These are phyloP conservation scores for Trachythela sp. DNA, from an alignment of 64 coral and sea anemone species.

Conservation along the genomic window DNA sequence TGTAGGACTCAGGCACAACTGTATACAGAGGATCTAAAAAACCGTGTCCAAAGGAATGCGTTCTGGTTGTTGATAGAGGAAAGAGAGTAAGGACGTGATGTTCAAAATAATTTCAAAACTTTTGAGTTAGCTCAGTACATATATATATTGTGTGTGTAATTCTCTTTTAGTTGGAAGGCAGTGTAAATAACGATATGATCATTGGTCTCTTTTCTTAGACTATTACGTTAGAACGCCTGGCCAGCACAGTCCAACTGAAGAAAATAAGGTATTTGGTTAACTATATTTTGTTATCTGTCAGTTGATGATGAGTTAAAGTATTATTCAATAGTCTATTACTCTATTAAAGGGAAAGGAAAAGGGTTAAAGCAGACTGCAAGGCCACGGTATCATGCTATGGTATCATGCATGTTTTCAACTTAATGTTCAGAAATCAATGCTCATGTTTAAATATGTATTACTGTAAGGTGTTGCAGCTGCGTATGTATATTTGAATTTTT, in stretches of 20 bases:
- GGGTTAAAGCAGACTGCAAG: too few relatives aligned
- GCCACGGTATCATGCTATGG: too few relatives aligned
- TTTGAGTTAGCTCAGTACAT: not conserved
- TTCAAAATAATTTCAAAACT: not conserved
- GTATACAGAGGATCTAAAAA: slow-evolving; percentile 87
- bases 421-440: too few relatives aligned
- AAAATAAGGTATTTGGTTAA: slow-evolving; percentile 62
- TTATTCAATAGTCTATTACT: too few relatives aligned
- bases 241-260: slow-evolving; percentile 75
- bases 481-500: too few relatives aligned
- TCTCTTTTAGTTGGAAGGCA: too few relatives aligned
- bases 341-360: too few relatives aligned
- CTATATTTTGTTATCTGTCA: not conserved
- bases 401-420: too few relatives aligned
- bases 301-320: too few relatives aligned
- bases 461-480: too few relatives aligned
- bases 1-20: slow-evolving; percentile 80
- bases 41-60: slow-evolving; percentile 86
- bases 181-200: too few relatives aligned
- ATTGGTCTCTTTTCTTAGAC: slow-evolving; percentile 43
- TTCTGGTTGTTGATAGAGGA: slow-evolving; percentile 80
- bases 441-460: too few relatives aligned
- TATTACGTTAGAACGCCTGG: slow-evolving; percentile 78
- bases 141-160: not conserved
- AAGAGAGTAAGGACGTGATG: slow-evolving; percentile 50